phyloP scores from a whole-genome alignment of 1,140 invertebrate genomes.

The Brachionus rubens region DNA sequence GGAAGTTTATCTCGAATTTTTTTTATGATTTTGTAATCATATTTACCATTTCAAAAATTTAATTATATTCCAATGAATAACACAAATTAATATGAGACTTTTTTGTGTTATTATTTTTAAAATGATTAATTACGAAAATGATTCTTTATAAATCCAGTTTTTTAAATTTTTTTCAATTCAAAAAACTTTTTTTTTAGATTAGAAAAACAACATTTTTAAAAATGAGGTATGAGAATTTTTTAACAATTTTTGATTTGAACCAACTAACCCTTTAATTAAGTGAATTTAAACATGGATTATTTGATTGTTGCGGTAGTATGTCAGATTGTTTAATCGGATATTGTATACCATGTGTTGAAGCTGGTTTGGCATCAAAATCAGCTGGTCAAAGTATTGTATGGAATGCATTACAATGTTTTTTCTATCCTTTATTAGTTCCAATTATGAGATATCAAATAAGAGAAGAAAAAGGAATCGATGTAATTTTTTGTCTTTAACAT shows the following conservation, averaged over 20 bases:
- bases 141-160: neutral
- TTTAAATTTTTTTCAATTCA: neutral
- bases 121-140: neutral
- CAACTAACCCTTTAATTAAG: neutral
- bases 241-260: neutral
- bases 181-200: neutral
- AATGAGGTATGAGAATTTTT: constrained; percentile 16
- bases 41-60: too few relatives aligned
- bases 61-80: too few relatives aligned
- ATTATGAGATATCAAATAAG: constrained; percentile 36
- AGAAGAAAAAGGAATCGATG: constrained; percentile 27
- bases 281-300: constrained; percentile 37
- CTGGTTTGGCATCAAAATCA: constrained; percentile 6
- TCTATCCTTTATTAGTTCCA: constrained; percentile 32
- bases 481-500: neutral
- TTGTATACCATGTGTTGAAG: constrained; percentile 36
- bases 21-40: neutral
- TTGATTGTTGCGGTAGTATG: constrained; percentile 34
- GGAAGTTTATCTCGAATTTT: neutral
- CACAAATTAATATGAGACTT: too few relatives aligned
- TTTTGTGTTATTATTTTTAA: neutral
- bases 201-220: neutral
- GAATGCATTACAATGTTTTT: constrained; percentile 37
- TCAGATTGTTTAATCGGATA: constrained; percentile 37
- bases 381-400: constrained; percentile 30